A percentile compares a stretch with the other conserved stretches of the same genome.
phyloP scores from a whole-genome alignment of 1,140 invertebrate genomes.

The Trinorchestia longiramus region DNA sequence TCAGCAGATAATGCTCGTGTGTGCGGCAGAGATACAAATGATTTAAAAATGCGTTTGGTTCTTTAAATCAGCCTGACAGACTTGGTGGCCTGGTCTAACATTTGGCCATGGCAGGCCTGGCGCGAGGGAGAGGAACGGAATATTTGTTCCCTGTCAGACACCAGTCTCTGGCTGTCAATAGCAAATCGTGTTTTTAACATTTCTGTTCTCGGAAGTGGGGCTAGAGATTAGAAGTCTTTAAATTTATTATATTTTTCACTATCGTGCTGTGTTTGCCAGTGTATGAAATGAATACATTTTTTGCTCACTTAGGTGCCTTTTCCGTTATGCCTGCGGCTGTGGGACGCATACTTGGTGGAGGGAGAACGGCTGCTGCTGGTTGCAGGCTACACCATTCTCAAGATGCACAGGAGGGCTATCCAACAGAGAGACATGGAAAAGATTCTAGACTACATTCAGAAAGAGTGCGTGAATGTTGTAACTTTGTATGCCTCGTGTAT shows the following conservation, averaged over 20 bases:
- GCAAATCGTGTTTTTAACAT: not conserved
- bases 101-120: not conserved
- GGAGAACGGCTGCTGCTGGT: slow-evolving; percentile 94
- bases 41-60: not conserved
- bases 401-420: slow-evolving; percentile 91
- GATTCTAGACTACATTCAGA: slow-evolving; percentile 87
- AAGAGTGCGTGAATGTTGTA: slow-evolving; percentile 67
- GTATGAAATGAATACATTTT: not conserved
- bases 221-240: not conserved
- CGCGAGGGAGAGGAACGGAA: too few relatives aligned
- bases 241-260: not conserved
- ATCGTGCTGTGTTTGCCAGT: not conserved
- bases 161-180: not conserved
- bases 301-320: slow-evolving; percentile 83
- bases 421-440: slow-evolving; percentile 90
- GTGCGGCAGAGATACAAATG: not conserved
- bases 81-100: not conserved
- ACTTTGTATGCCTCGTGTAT: not conserved
- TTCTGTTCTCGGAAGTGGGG: not conserved
- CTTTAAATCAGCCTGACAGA: not conserved
- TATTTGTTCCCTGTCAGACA: not conserved
- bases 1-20: not conserved
- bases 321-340: slow-evolving; percentile 91
- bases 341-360: slow-evolving; percentile 97
- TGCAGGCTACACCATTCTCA: slow-evolving; percentile 97